Evolutionary conservation across 2,113 vertebrate species (phyloP).

Genomic region (Oreotragus oreotragus): DNA sequence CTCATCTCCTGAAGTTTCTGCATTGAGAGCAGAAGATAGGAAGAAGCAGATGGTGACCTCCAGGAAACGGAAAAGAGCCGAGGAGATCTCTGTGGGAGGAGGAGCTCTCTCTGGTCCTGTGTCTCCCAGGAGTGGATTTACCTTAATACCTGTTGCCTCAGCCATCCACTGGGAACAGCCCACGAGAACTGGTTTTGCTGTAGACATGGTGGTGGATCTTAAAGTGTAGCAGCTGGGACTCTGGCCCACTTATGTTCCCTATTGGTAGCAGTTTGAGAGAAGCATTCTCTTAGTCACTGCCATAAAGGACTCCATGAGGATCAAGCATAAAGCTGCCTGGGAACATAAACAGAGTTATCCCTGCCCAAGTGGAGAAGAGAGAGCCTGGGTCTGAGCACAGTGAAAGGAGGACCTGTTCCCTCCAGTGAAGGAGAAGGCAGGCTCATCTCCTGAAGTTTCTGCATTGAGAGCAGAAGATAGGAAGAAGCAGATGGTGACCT

Average conservation of each 20-base stretch:
- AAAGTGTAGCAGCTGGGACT: background rate
- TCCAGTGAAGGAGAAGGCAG: background rate
- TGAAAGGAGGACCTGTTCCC: background rate
- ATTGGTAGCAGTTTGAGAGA: background rate
- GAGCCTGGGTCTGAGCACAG: background rate
- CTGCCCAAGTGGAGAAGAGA: background rate
- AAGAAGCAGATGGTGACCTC: background rate
- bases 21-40: background rate
- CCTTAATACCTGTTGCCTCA: background rate
- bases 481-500: background rate
- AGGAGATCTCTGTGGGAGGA: background rate
- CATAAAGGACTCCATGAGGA: background rate
- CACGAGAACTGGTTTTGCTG: background rate
- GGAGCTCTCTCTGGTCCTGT: background rate
- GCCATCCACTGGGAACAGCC: background rate
- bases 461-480: background rate
- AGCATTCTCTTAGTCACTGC: background rate
- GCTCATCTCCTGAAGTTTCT: background rate
- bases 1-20: background rate
- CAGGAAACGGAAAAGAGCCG: background rate
- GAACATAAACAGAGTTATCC: background rate
- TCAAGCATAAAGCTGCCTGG: background rate
- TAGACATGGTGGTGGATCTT: background rate
- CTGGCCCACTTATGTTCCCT: background rate
- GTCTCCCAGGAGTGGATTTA: background rate